Evolutionary conservation across 1,140 invertebrate genomes (phyloP).

Genomic region (Goniozus legneri): DNA sequence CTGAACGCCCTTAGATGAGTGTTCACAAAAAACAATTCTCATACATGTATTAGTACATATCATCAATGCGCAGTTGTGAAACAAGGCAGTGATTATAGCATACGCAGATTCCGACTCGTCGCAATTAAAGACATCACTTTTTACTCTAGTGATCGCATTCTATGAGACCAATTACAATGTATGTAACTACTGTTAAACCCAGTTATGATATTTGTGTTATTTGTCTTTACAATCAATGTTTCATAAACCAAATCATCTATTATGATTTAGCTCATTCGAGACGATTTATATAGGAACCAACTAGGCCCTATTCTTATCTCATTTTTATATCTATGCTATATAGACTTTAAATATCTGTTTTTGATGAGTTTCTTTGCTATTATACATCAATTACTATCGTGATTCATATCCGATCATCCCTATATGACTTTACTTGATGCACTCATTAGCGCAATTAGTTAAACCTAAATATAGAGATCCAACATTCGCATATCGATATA

Average conservation of each 20-base stretch:
- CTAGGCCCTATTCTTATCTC: no score
- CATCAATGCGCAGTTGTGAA: slow-evolving; percentile 19
- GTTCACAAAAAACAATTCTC: no score
- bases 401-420: no score
- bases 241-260: slow-evolving; percentile 4
- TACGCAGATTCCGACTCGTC: slow-evolving; percentile 5
- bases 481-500: background rate
- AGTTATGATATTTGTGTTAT: background rate
- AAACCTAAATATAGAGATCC: no score
- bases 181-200: background rate
- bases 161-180: background rate
- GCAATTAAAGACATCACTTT: background rate
- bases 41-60: no score
- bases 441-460: no score
- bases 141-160: background rate
- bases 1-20: no score
- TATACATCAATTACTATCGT: no score
- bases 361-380: no score
- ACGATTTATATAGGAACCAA: background rate
- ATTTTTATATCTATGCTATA: no score
- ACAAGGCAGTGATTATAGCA: slow-evolving; percentile 32
- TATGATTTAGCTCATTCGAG: background rate
- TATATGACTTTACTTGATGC: no score
- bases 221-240: background rate
- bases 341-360: no score